Evolutionary conservation across 2,113 vertebrate genomes (phyloP), one percentile per base, ranked within the genome.

Genomic region (Passer domesticus): DNA sequence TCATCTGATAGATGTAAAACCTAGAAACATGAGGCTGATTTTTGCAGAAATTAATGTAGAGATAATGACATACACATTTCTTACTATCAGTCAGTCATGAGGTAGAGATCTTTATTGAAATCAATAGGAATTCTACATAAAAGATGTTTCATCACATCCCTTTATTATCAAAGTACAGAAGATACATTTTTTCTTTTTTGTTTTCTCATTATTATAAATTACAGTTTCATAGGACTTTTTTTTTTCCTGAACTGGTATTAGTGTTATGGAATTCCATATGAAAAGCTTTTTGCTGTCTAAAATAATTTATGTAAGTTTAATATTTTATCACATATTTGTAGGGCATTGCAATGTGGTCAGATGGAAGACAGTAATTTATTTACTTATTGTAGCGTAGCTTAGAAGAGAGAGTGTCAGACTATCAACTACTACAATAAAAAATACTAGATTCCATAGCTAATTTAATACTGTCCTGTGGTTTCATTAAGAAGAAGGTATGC

Each of bases 401-500:
- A 53, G 44, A 18, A 37, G 7, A 90, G 44, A 84, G 17, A 53
- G 11, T 50, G 7, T 22, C 3, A 2, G 27, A 7, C 44, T 60
- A 16, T 76, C 44, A 79, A 24, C 52, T 49, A 44, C 18, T 64
- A 28, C 16, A 80, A 37, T 60, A 55, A 72, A 81, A 68, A 60
- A 3, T 46, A 58, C 47, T 24, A 28, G 7, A 49, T 73, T 80
- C 24, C 20, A 18, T 11, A 43, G 58, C 10, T 62, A 68, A 95
- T 90, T 77, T 92, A 83, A 43, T 85, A 60, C 68, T 84, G 21
- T 85, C 82, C 58, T 60, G 52, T 89, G 83, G 79, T 78, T 96
- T 96, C 90, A 79, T 96, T 87, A 95, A 46, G 70, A 83, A 53
- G 44, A 82, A 93, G 39, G 68, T 70, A 69, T n/a, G 68, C 74